Evolutionary conservation across 2,888 invertebrate genomes (phyloP), one percentile per base, ranked within the genome.

Genomic region (Anaspis maculata): DNA sequence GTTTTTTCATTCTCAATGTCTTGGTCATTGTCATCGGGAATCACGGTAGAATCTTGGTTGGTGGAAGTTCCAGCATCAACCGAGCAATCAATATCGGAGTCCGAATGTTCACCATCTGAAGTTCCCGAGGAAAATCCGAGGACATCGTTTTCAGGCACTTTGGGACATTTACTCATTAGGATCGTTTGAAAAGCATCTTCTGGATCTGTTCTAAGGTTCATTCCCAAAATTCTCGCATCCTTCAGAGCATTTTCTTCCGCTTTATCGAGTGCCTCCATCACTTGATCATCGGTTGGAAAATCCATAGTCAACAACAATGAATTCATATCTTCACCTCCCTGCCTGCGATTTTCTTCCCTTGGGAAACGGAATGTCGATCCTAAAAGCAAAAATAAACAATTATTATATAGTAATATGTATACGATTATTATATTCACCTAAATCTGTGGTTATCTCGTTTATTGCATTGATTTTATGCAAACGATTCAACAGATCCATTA

Each of bases 401-500:
- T 24, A 11, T 10, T 11, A 10, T 19, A 24, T 24, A 24, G 24
- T 24, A 24, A 24, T 5, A 24, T 4, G 5, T 9, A 24, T 24
- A 9, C 4, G 24, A 5, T 24, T 5, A 11, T 19, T 19, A 24
- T 24, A 27, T 11, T 27, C 15, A 32, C 27, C 24, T 15, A 32
- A 14, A 13, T 37, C 37, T 3, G 5, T n/a, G 2, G 24, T 26
- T 16, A 36, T 33, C 9, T 40, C 30, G 22, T 32, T 34, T 3
- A 38, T 13, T 10, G 25, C 10, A 16, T 42, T 27, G 15, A 42
- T 36, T 29, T 32, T 23, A 12, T 36, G 13, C 9, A 39, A 14
- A 14, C 39, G 24, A 5, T 34, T 32, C 9, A 36, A 6, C 9
- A 44, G 32, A 10, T 44, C 39, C 27, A 26, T 3, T 30, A 39